phyloP scores from a whole-genome alignment of 2,113 vertebrate genomes.

The Ctenomys sociabilis region DNA sequence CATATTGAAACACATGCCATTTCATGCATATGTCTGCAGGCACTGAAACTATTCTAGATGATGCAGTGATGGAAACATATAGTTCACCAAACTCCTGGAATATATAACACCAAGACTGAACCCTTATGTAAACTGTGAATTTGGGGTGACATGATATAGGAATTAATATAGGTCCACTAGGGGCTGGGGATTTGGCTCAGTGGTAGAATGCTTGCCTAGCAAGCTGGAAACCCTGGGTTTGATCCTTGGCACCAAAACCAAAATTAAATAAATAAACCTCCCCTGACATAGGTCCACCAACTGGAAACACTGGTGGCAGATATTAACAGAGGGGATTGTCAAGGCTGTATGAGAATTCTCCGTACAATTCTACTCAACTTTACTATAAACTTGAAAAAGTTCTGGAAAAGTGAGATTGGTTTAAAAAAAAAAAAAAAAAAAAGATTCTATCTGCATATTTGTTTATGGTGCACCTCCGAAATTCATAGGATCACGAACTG shows the following conservation, averaged over 20 bases:
- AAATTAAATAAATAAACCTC: too few relatives aligned
- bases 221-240: too few relatives aligned
- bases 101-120: background rate
- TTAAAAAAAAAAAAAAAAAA: background rate
- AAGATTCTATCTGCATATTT: background rate
- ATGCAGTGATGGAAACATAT: background rate
- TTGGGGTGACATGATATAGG: background rate
- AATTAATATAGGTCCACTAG: too few relatives aligned
- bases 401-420: background rate
- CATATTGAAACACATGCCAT: background rate
- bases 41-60: background rate
- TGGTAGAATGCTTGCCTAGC: too few relatives aligned
- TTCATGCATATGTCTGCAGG: slow-evolving; percentile 8
- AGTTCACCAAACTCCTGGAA: background rate
- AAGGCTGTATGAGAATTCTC: background rate
- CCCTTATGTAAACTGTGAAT: background rate
- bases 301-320: background rate
- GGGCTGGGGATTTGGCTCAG: too few relatives aligned
- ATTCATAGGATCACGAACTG: background rate
- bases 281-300: background rate
- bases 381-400: background rate
- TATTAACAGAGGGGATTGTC: background rate
- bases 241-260: too few relatives aligned
- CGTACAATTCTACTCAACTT: background rate
- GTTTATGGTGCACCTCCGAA: background rate